Evolutionary conservation across 2,113 vertebrate species (phyloP).

Genomic region (Vimba vimba): DNA sequence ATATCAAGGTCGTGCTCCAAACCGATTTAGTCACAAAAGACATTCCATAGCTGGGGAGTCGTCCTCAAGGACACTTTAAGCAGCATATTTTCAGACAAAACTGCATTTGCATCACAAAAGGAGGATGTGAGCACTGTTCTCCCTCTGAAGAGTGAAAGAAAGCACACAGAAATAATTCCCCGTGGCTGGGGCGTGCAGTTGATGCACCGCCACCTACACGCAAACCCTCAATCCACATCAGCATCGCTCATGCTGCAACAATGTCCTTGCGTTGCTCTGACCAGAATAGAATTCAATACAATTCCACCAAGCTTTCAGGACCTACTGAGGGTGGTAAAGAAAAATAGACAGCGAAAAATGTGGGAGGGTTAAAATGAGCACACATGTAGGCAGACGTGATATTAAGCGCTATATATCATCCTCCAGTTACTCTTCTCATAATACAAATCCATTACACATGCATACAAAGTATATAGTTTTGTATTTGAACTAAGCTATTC

Average conservation of each 20-base stretch:
- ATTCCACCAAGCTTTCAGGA: constrained; percentile 51
- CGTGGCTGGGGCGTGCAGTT: constrained; percentile 40
- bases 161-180: constrained; percentile 44
- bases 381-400: constrained; percentile 1
- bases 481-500: constrained; percentile 42
- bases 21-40: constrained; percentile 43
- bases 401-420: background rate
- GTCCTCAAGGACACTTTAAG: constrained; percentile 32
- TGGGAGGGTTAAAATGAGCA: constrained; percentile 14
- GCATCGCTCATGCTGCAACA: constrained; percentile 35
- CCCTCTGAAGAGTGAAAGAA: constrained; percentile 39
- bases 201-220: constrained; percentile 49
- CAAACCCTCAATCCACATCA: constrained; percentile 42
- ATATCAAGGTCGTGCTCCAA: constrained; percentile 49
- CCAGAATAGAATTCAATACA: constrained; percentile 37
- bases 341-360: background rate
- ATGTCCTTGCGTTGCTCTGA: constrained; percentile 36
- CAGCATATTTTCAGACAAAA: constrained; percentile 37
- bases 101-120: constrained; percentile 60
- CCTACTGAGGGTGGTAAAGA: constrained; percentile 29
- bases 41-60: background rate
- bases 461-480: constrained; percentile 31
- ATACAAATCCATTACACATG: constrained; percentile 13
- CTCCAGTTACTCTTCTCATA: background rate
- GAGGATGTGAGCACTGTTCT: constrained; percentile 14